Percentiles rank a stretch among this genome's conserved stretches.
Conservation (phyloP, 53 echinoderm and acorn worm genomes). For the Crossaster papposus region DNA sequence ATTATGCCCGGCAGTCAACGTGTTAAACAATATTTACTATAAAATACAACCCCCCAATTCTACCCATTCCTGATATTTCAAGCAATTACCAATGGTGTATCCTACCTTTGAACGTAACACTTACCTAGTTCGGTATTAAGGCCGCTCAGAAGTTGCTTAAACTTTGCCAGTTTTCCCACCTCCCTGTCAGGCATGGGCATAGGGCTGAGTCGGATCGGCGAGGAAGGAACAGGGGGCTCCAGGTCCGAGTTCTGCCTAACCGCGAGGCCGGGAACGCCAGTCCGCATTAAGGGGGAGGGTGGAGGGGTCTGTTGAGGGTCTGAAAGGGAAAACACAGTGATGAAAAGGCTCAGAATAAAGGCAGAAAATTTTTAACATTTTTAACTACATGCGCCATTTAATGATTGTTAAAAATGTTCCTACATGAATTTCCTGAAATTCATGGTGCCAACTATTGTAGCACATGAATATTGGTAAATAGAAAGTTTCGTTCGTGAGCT, state of each 20-base stretch:
- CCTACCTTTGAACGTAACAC: background rate
- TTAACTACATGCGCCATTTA: too few relatives aligned
- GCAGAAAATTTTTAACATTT: background rate
- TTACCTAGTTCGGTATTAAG: slow-evolving; percentile 94
- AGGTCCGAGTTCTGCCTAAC: slow-evolving; percentile 54
- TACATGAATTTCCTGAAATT: too few relatives aligned
- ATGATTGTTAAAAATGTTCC: too few relatives aligned
- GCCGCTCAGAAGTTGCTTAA: slow-evolving; percentile 78
- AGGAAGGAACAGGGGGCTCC: slow-evolving; percentile 80
- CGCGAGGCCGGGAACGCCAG: slow-evolving; percentile 45
- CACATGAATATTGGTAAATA: too few relatives aligned
- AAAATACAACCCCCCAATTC: too few relatives aligned
- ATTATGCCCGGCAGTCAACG: too few relatives aligned
- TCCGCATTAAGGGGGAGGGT: slow-evolving; percentile 51
- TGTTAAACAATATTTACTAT: too few relatives aligned
- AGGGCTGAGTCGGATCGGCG: slow-evolving; percentile 77
- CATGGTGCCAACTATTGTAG: too few relatives aligned
- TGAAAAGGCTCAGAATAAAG: background rate
- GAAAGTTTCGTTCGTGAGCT: too few relatives aligned
- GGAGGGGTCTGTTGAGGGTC: slow-evolving; percentile 41
- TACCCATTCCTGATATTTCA: too few relatives aligned
- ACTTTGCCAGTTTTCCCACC: slow-evolving; percentile 76
- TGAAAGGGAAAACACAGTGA: background rate
- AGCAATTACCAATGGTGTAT: too few relatives aligned
- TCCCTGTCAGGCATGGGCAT: slow-evolving; percentile 68